phyloP scores from a whole-genome alignment of 64 coral and sea anemone genomes.

The Stichodactyla helianthus region DNA sequence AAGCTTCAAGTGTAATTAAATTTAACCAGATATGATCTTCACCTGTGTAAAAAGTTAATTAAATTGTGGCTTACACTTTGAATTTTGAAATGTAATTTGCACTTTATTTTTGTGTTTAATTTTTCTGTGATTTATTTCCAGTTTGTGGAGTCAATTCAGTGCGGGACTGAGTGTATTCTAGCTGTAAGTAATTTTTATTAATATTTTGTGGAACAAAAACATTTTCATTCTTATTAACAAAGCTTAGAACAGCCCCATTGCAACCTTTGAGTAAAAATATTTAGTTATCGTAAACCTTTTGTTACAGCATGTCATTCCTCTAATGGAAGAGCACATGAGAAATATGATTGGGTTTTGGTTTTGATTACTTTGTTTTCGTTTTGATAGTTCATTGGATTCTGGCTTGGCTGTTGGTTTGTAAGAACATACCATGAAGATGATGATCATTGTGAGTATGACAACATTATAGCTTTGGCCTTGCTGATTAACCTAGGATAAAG shows the following conservation, averaged over 20 bases:
- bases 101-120: background rate
- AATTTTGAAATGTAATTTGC: background rate
- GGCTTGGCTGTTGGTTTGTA: slow-evolving; percentile 85
- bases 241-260: too few relatives aligned
- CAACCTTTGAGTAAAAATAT: too few relatives aligned
- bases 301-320: too few relatives aligned
- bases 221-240: background rate
- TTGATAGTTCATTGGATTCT: slow-evolving; percentile 89
- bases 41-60: too few relatives aligned
- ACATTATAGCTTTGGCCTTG: too few relatives aligned
- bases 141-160: slow-evolving; percentile 97
- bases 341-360: too few relatives aligned
- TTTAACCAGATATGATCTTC: too few relatives aligned
- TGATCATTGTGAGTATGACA: slow-evolving; percentile 71
- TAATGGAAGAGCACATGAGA: too few relatives aligned
- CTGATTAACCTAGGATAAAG: too few relatives aligned
- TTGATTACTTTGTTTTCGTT: background rate
- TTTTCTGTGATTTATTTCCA: slow-evolving; percentile 26
- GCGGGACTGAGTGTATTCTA: slow-evolving; percentile 76
- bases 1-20: too few relatives aligned
- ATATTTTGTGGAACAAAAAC: background rate
- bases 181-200: slow-evolving; percentile 58
- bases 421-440: slow-evolving; percentile 90
- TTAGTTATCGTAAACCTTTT: too few relatives aligned
- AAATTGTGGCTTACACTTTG: too few relatives aligned